Conservation (phyloP, 2,888 invertebrate genomes). For the Apodemia zela region DNA sequence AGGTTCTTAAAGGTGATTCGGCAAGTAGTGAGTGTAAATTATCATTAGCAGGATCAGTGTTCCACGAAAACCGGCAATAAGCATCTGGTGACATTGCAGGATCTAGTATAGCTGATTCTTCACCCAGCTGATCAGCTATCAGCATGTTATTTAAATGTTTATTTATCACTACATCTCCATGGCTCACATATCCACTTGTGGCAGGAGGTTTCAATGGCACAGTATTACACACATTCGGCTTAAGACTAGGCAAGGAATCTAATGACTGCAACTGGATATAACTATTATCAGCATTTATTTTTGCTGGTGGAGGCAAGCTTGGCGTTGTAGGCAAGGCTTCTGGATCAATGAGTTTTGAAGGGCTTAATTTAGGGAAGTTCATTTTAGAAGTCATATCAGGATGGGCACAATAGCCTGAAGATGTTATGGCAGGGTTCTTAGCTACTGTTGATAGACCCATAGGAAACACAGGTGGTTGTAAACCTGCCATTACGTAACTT, state of each 20-base stretch:
- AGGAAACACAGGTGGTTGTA: conserved; percentile 63
- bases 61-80: conserved; percentile 76
- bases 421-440: conserved; percentile 44
- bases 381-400: conserved; percentile 9
- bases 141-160: conserved; percentile 69
- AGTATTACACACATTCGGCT: conserved; percentile 48
- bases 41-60: conserved; percentile 69
- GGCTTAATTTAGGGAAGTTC: background rate
- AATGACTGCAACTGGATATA: conserved; percentile 70
- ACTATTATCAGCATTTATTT: conserved; percentile 58
- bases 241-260: conserved; percentile 65
- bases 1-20: conserved; percentile 55
- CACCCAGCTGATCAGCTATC: conserved; percentile 52
- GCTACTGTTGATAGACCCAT: conserved; percentile 49
- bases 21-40: conserved; percentile 66
- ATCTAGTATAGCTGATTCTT: conserved; percentile 66
- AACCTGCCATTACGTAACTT: conserved; percentile 69
- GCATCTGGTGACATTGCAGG: conserved; percentile 75
- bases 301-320: conserved; percentile 60
- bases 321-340: conserved; percentile 73
- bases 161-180: conserved; percentile 64
- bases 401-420: conserved; percentile 52
- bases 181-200: conserved; percentile 64
- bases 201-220: conserved; percentile 56
- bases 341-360: conserved; percentile 56